phyloP scores from a whole-genome alignment of 2,797 vertebrate species.

The Muscicapa striata region DNA sequence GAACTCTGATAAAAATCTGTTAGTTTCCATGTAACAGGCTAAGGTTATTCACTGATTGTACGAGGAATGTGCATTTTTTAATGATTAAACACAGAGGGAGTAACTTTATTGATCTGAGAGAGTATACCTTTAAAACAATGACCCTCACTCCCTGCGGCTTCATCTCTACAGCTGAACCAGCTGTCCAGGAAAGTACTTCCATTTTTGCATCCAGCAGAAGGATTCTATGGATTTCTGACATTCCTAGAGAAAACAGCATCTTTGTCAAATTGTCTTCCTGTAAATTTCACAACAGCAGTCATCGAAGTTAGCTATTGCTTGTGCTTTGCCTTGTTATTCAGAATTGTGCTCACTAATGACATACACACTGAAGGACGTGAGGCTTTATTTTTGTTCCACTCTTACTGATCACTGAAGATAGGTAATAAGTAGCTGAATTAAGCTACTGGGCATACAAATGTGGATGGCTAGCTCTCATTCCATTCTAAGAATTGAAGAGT shows the following conservation, averaged over 20 bases:
- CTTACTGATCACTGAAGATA: background rate
- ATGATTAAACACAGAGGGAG: background rate
- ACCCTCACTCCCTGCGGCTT: background rate
- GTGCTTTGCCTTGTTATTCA: background rate
- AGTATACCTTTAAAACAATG: background rate
- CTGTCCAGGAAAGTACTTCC: background rate
- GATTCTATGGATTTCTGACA: background rate
- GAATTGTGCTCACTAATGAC: background rate
- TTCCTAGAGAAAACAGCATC: background rate
- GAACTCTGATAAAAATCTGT: background rate
- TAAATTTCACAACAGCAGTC: background rate
- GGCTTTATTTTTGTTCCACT: background rate
- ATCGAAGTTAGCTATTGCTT: background rate
- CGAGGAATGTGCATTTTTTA: background rate
- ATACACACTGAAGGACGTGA: fast-evolving
- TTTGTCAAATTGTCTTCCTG: background rate
- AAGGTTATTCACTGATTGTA: background rate
- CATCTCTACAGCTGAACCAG: background rate
- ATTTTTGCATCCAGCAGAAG: background rate
- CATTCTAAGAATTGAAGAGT: background rate
- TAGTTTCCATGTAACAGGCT: background rate
- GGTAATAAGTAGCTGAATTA: background rate
- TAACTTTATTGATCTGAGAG: background rate
- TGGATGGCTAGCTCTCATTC: background rate
- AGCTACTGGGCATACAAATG: background rate